These are phyloP conservation scores for Drosophila picticornis DNA, from an alignment of 2,888 invertebrate genomes.

Conservation along the genomic window DNA sequence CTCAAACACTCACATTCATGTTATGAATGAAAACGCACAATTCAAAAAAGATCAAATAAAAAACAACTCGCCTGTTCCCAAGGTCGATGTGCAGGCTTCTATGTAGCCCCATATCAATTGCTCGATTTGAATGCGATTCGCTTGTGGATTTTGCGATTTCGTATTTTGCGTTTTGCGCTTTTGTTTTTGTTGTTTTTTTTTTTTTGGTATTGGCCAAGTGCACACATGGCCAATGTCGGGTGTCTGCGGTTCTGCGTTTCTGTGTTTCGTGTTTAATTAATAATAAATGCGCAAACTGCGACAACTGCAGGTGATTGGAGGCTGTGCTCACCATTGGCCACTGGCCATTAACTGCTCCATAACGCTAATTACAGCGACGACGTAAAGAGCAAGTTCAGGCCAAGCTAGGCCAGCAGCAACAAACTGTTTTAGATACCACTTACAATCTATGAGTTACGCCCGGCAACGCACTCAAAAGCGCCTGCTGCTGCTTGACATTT, in stretches of 20 bases:
- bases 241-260: constrained; percentile 42
- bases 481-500: constrained; percentile 64
- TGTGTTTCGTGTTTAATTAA: constrained; percentile 71
- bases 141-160: constrained; percentile 44
- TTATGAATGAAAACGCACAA: constrained; percentile 70
- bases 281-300: constrained; percentile 62
- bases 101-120: constrained; percentile 60
- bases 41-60: neutral
- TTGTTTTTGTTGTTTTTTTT: neutral
- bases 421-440: constrained; percentile 6
- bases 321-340: constrained; percentile 2
- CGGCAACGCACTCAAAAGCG: constrained; percentile 14
- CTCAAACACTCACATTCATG: constrained; percentile 23
- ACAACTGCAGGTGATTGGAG: constrained; percentile 13
- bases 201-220: constrained; percentile 31
- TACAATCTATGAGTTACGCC: constrained; percentile 33
- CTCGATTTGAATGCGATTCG: constrained; percentile 51
- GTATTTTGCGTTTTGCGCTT: neutral
- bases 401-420: constrained; percentile 13
- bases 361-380: constrained; percentile 64
- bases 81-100: constrained; percentile 74
- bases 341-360: constrained; percentile 41
- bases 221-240: constrained; percentile 68
- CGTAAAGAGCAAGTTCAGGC: constrained; percentile 44
- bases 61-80: constrained; percentile 34